phyloP scores from a whole-genome alignment of 1,140 invertebrate genomes.

The Archegozetes longisetosus region DNA sequence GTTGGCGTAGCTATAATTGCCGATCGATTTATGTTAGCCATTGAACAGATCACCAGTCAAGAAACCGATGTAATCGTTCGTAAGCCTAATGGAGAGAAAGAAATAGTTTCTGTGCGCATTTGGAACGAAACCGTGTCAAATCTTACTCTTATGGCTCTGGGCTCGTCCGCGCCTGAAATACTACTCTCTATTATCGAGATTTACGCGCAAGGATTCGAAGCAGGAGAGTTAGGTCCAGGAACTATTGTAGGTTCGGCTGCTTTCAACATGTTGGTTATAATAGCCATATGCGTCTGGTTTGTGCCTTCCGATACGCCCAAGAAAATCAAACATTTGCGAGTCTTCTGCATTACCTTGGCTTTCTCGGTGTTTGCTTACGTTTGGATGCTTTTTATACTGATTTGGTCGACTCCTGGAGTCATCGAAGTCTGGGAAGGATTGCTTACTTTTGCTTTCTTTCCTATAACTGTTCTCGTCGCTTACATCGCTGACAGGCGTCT shows the following conservation, averaged over 20 bases:
- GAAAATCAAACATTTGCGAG: conserved; percentile 30
- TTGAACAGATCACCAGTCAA: conserved; percentile 47
- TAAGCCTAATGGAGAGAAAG: conserved; percentile 20
- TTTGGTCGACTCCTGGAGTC: conserved; percentile 31
- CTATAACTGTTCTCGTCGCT: conserved; percentile 35
- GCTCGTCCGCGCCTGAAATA: conserved; percentile 47
- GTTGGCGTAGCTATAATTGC: conserved; percentile 41
- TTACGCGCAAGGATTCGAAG: conserved; percentile 37
- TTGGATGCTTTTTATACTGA: conserved; percentile 42
- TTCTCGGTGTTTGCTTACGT: conserved; percentile 45
- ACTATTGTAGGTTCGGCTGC: conserved; percentile 51
- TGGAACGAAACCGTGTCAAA: conserved; percentile 53
- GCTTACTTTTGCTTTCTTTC: conserved; percentile 43
- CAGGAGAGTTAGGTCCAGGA: conserved; percentile 41
- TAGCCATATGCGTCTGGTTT: conserved; percentile 39
- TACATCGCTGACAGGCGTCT: conserved; percentile 38
- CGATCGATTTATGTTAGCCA: conserved; percentile 44
- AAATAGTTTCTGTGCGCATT: conserved; percentile 28
- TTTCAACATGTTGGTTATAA: conserved; percentile 44
- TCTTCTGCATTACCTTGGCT: conserved; percentile 37
- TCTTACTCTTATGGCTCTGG: conserved; percentile 49
- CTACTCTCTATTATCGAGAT: conserved; percentile 45
- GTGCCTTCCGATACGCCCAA: conserved; percentile 36
- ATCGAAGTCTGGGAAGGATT: conserved; percentile 46
- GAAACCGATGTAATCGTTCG: conserved; percentile 41